A percentile compares a stretch with the other conserved stretches of the same genome.
Conservation (phyloP, 2,888 invertebrate genomes). For the Phaonia tiefii region DNA sequence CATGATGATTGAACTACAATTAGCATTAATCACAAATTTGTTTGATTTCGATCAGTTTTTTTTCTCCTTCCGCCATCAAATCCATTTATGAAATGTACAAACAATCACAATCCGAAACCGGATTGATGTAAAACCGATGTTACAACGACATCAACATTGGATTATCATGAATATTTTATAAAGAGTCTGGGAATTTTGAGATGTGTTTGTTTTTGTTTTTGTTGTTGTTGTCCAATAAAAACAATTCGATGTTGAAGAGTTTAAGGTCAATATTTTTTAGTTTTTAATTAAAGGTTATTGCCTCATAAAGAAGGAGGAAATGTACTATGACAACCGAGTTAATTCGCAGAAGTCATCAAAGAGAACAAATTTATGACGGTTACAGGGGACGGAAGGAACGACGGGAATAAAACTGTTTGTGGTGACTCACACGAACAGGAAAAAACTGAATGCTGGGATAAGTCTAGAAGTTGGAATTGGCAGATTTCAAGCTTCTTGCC, state of each 20-base stretch:
- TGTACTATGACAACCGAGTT: neutral
- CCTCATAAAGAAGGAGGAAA: neutral
- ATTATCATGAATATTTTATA: slow-evolving; percentile 3
- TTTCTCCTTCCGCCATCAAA: slow-evolving; percentile 30
- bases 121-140: slow-evolving; percentile 3
- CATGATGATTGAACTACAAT: slow-evolving; percentile 57
- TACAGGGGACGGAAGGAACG: no score
- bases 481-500: no score
- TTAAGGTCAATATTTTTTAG: slow-evolving; percentile 34
- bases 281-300: slow-evolving; percentile 29
- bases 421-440: no score
- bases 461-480: no score
- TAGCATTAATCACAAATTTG: slow-evolving; percentile 48
- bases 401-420: no score
- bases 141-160: slow-evolving; percentile 6
- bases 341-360: neutral
- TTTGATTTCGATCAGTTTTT: slow-evolving; percentile 26
- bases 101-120: slow-evolving; percentile 27
- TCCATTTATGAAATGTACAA: slow-evolving; percentile 39
- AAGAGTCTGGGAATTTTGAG: slow-evolving; percentile 16
- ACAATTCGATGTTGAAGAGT: neutral
- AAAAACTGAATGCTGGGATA: no score
- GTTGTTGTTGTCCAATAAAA: neutral
- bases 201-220: neutral
- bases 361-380: no score